Evolutionary conservation across 2,888 invertebrate genomes (phyloP), one percentile per base, ranked within the genome.

Genomic region (Platynereis dumerilii): DNA sequence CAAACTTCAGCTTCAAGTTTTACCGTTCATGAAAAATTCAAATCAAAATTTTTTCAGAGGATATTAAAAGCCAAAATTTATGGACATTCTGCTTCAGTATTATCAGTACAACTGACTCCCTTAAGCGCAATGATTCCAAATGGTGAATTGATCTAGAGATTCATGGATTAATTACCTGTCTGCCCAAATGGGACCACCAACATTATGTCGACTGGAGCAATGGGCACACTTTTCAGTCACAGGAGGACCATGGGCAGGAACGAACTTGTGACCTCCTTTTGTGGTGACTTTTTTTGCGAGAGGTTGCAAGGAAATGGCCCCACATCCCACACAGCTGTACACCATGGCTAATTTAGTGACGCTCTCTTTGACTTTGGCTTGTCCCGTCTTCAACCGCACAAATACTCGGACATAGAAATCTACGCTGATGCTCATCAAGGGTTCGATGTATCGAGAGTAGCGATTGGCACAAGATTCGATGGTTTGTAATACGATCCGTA

Each of bases 351-450:
- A 87, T 81, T 96, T 95, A 76, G 92, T 92, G 61, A 74, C 75
- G 0, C 80, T 76, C 52, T 89, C 88, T 86, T 99, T 98, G 77
- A 95, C 96, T 74, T 90, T 90, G 52, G 89, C 86, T 60, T 92
- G 92, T 44, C 96, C 91, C 0, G 90, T 89, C 75, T 88, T 90
- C 0, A 99, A 87, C 76, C 90, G 89, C 0, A 99, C 93, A 83
- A 98, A 96, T 10, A 98, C 91, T 67, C 99, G 87, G 45, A 98
- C 90, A 83, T 99, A 99, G 86, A 99, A 99, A 84, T 99, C 99
- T 0, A 92, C 93, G 26, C 96, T 96, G 70, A 99, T 84, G 28
- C 94, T 94, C 1, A 99, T 82, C 53, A 98, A 80, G 0, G 99
- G 99, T 52, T 90, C 90, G 73, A 96, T 96, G 83, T 94, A 96